These are phyloP conservation scores for Orchestia grillus DNA, from an alignment of 1,140 invertebrate genomes.

Conservation along the genomic window DNA sequence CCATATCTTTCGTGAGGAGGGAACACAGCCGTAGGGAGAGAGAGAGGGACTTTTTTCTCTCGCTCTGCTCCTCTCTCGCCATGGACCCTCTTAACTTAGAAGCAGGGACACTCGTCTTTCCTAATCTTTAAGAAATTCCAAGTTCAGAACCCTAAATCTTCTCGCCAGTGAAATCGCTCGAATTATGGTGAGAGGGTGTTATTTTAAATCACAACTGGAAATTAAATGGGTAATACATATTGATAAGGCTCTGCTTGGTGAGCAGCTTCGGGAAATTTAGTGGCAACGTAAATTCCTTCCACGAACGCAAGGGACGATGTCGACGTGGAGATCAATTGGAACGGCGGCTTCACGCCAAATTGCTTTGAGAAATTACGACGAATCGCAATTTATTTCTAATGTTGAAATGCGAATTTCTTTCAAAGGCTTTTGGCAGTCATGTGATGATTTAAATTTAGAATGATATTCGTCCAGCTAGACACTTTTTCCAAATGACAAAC, in stretches of 20 bases:
- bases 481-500: too few species aligned
- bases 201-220: slow-evolving; percentile 24
- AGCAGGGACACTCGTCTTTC: background rate
- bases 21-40: slow-evolving; percentile 4
- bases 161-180: background rate
- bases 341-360: background rate
- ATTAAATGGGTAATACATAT: slow-evolving; percentile 29
- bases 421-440: background rate
- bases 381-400: background rate
- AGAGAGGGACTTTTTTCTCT: slow-evolving; percentile 2
- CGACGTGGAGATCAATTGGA: slow-evolving; percentile 11
- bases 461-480: too few species aligned
- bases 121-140: slow-evolving; percentile 38
- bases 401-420: background rate
- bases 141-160: background rate
- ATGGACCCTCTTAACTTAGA: slow-evolving; percentile 24
- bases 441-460: too few species aligned
- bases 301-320: background rate
- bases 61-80: background rate
- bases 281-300: background rate
- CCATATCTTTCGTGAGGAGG: slow-evolving; percentile 29
- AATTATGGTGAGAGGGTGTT: slow-evolving; percentile 13
- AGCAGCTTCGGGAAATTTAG: background rate
- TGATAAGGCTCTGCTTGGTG: slow-evolving; percentile 11
- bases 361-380: background rate